Conservation (phyloP, 1,140 invertebrate genomes). For the Sycophila sp. region DNA sequence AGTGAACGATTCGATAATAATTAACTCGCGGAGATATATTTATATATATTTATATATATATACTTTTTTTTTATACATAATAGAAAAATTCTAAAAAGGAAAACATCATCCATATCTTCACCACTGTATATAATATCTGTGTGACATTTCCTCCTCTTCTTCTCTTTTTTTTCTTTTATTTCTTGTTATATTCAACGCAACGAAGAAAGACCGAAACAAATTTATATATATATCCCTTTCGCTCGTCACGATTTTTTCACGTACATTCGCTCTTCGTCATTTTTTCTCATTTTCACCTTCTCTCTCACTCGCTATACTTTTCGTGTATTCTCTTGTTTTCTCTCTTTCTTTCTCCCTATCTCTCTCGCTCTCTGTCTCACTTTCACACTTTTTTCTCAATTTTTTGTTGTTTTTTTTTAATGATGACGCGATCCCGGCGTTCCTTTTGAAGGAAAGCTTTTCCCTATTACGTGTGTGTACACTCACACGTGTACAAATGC, state of each 20-base stretch:
- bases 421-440: background rate
- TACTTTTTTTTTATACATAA: constrained; percentile 26
- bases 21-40: constrained; percentile 20
- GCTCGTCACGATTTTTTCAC: background rate
- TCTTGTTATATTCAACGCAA: constrained; percentile 24
- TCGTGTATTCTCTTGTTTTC: background rate
- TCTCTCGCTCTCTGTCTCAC: background rate
- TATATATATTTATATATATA: no score
- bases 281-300: background rate
- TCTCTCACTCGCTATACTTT: background rate
- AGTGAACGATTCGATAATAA: constrained; percentile 8
- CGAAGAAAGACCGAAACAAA: no score
- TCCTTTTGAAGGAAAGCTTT: constrained; percentile 1
- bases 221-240: background rate
- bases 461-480: background rate
- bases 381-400: background rate
- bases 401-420: background rate
- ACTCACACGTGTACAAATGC: no score
- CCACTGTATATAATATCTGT: background rate
- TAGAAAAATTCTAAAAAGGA: constrained; percentile 29
- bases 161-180: no score
- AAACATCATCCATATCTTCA: background rate
- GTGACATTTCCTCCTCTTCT: no score
- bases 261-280: background rate
- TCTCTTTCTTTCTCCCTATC: background rate